Percentiles rank a stretch among this genome's conserved stretches.
These are phyloP conservation scores for Dicentrarchus labrax DNA, from an alignment of 2,113 vertebrate species.

Conservation along the genomic window DNA sequence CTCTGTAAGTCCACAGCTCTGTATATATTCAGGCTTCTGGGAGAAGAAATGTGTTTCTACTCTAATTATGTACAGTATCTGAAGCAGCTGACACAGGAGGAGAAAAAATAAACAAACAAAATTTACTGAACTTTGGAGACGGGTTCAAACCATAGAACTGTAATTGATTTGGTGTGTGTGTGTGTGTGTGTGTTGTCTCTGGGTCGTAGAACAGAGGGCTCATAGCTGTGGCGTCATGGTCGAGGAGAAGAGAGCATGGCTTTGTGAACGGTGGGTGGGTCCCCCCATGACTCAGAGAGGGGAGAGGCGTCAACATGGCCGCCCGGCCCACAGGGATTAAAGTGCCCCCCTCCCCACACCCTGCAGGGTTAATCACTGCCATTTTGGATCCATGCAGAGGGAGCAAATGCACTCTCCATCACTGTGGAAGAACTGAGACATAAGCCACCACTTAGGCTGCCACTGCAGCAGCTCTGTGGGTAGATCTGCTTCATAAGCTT, in stretches of 20 bases:
- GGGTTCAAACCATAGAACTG: constrained; percentile 73
- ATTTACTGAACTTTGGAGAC: constrained; percentile 65
- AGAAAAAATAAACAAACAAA: constrained; percentile 74
- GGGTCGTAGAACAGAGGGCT: constrained; percentile 80
- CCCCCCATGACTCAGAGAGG: constrained; percentile 82
- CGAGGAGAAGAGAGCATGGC: constrained; percentile 70
- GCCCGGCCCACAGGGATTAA: constrained; percentile 65
- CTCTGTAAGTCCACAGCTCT: constrained; percentile 1
- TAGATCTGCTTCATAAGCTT: constrained; percentile 57
- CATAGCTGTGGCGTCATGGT: constrained; percentile 72
- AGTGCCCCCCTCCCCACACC: constrained; percentile 56
- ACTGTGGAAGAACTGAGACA: constrained; percentile 80
- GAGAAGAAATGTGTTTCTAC: constrained; percentile 51
- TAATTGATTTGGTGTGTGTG: constrained; percentile 84
- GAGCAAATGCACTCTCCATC: constrained; percentile 74
- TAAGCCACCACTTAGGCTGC: constrained; percentile 55
- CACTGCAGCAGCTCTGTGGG: constrained; percentile 54
- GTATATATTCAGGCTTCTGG: constrained; percentile 32
- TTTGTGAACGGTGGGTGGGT: constrained; percentile 79
- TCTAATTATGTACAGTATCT: constrained; percentile 60
- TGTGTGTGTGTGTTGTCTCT: constrained; percentile 81
- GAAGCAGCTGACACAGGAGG: constrained; percentile 50
- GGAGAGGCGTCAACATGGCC: constrained; percentile 76
- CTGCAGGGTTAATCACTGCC: constrained; percentile 78
- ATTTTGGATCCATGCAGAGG: constrained; percentile 74